phyloP scores from a whole-genome alignment of 2,797 vertebrate genomes.

The Acomys russatus region DNA sequence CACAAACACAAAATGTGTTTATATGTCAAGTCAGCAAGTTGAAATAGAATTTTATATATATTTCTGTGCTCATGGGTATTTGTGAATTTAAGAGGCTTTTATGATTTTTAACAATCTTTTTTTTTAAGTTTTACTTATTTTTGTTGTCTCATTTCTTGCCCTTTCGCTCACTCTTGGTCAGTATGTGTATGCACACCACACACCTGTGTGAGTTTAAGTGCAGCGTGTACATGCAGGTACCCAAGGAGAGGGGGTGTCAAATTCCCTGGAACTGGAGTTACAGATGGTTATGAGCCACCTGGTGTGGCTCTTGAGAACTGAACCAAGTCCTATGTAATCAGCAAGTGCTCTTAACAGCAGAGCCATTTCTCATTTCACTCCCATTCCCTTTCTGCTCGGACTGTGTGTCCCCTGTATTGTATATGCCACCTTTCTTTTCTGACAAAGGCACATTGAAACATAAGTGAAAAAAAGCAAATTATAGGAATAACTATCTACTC shows the following conservation, averaged over 20 bases:
- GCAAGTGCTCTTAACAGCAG: neutral
- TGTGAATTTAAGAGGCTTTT: neutral
- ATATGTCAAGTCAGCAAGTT: constrained; percentile 42
- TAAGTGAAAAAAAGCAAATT: constrained; percentile 27
- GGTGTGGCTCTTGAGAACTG: neutral
- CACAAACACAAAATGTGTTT: neutral
- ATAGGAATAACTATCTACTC: constrained; percentile 7
- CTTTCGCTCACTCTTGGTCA: neutral
- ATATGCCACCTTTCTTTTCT: neutral
- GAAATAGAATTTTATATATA: constrained; percentile 41
- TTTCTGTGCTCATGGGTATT: neutral
- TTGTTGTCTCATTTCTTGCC: neutral
- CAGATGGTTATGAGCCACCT: neutral
- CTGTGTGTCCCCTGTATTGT: neutral
- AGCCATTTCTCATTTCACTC: neutral
- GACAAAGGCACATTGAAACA: constrained; percentile 7
- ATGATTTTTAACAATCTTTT: neutral
- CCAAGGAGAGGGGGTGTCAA: neutral
- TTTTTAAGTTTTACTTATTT: neutral
- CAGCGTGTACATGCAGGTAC: neutral
- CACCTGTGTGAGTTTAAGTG: neutral
- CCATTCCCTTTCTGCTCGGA: neutral
- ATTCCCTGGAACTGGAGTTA: neutral
- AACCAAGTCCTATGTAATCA: neutral
- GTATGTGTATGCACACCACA: neutral